Evolutionary conservation across 1,140 invertebrate species (phyloP).

Genomic region (roundworm (Caenorhabditis elegans)): DNA sequence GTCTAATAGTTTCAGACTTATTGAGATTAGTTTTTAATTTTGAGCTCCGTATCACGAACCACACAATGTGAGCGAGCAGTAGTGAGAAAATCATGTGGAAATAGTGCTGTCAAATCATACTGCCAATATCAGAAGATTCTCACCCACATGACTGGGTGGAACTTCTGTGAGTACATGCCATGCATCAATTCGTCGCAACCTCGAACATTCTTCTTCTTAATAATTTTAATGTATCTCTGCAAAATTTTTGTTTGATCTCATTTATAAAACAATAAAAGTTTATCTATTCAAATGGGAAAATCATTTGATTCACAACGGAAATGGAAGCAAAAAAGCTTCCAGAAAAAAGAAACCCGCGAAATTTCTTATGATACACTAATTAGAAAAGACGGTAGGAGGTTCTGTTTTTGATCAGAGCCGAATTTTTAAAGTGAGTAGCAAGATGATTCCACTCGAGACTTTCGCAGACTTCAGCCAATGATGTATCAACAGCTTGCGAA

Average conservation of each 20-base stretch:
- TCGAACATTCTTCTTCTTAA: not conserved
- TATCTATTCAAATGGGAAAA: too few relatives aligned
- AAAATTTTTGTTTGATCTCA: not conserved
- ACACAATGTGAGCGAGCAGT: not conserved
- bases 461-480: not conserved
- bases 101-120: not conserved
- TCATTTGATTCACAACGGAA: too few relatives aligned
- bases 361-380: not conserved
- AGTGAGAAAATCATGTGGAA: not conserved
- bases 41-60: not conserved
- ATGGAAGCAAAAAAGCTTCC: too few relatives aligned
- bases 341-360: not conserved
- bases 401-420: not conserved
- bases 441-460: not conserved
- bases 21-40: not conserved
- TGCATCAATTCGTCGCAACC: not conserved
- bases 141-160: not conserved
- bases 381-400: not conserved
- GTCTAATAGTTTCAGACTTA: not conserved
- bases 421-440: not conserved
- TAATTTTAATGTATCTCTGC: not conserved
- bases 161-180: not conserved
- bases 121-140: slow-evolving; percentile 13
- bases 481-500: not conserved
- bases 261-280: not conserved